Percentiles rank a stretch among this genome's conserved stretches.
phyloP scores from a whole-genome alignment of 64 coral and sea anemone genomes.

The Actinia tenebrosa region DNA sequence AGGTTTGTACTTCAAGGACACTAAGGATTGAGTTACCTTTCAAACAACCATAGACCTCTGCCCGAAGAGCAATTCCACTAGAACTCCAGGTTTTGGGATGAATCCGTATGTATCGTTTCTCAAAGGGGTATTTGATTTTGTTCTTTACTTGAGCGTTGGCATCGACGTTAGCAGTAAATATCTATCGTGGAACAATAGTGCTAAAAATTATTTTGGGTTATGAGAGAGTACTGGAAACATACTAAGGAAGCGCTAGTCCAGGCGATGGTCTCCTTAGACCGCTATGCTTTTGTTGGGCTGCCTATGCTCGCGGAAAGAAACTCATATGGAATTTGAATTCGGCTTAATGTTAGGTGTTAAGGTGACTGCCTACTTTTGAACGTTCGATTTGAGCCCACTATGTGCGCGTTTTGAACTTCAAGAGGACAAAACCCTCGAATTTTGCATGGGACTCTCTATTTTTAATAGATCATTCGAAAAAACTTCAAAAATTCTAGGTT shows the following conservation, averaged over 20 bases:
- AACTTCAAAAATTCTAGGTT: too few species aligned
- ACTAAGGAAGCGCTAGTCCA: neutral
- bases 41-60: slow-evolving; percentile 17
- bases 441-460: too few species aligned
- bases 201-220: neutral
- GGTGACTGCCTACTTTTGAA: too few species aligned
- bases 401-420: too few species aligned
- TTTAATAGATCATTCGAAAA: too few species aligned
- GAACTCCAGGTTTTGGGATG: slow-evolving; percentile 16
- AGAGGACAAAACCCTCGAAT: too few species aligned
- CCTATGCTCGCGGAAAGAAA: too few species aligned
- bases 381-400: too few species aligned
- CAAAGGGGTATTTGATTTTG: neutral
- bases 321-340: too few species aligned
- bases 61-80: neutral
- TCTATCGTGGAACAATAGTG: neutral
- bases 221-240: neutral
- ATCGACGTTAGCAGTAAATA: neutral
- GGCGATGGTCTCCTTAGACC: neutral
- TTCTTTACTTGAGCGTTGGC: neutral
- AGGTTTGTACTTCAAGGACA: too few species aligned
- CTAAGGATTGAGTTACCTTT: neutral
- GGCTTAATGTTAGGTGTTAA: too few species aligned
- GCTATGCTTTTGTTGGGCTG: neutral
- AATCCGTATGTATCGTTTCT: slow-evolving; percentile 4